Conservation (phyloP, 2,888 invertebrate genomes). For the Pristionchus mayeri region DNA sequence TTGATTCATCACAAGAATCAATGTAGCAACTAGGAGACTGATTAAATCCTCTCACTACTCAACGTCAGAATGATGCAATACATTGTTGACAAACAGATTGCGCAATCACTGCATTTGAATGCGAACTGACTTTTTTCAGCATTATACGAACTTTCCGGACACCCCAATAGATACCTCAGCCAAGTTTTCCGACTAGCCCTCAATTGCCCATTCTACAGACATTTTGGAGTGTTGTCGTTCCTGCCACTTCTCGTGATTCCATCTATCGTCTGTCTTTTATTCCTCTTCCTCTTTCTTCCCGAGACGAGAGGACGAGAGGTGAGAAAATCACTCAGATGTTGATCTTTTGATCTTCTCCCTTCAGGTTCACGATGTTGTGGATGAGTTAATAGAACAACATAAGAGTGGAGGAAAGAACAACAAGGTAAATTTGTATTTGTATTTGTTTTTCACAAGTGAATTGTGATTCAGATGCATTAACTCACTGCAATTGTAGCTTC, state of each 20-base stretch:
- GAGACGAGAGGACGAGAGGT: conserved; percentile 64
- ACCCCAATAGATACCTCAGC: neutral
- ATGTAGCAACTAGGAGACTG: too few relatives aligned
- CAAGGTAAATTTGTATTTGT: too few relatives aligned
- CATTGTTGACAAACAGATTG: too few relatives aligned
- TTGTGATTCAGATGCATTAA: too few relatives aligned
- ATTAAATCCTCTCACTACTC: too few relatives aligned
- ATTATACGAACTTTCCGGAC: too few relatives aligned
- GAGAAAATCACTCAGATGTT: neutral
- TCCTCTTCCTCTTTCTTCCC: conserved; percentile 58
- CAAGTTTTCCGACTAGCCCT: neutral
- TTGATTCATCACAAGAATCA: too few relatives aligned
- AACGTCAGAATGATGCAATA: too few relatives aligned
- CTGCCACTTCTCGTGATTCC: conserved; percentile 61
- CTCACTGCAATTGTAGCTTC: too few relatives aligned
- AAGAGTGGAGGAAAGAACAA: conserved; percentile 4
- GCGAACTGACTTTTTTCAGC: too few relatives aligned
- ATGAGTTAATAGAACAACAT: conserved; percentile 48
- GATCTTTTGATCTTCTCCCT: neutral
- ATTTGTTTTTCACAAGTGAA: too few relatives aligned
- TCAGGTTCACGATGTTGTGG: conserved; percentile 52
- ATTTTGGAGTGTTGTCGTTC: conserved; percentile 61
- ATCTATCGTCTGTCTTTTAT: conserved; percentile 56
- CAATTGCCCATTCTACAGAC: neutral
- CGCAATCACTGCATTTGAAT: too few relatives aligned